Base-by-base conservation (phyloP, 1,140 invertebrate genomes). In the Stratiolaelaps scimitus region DNA sequence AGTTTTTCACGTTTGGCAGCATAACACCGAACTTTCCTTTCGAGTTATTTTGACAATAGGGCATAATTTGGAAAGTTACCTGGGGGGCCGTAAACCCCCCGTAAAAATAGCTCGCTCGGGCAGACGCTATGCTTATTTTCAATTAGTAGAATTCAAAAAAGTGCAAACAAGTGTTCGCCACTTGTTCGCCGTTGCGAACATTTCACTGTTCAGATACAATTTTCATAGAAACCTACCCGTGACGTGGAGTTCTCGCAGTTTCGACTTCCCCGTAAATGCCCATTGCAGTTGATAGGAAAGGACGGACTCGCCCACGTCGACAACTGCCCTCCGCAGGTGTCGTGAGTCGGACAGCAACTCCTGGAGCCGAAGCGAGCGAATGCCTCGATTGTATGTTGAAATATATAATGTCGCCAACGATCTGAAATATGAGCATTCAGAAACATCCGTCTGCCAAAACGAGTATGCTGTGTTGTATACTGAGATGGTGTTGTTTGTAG, bases 221-320 rank as follows among this genome's bases (percentile, higher is more conserved):
- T 40, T n/a, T n/a, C n/a, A n/a, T 40, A 40, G 34, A 40, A 40
- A 23, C 53, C 34, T 26, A 60, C 53, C 53, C 1, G 53, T 60
- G 4, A 60, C 53, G 53, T 60, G 53, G 20, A 60, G 53, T 34
- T 60, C 53, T 19, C 53, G 53, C 15, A 60, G 53, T 34, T 60
- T 60, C 13, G 53, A 26, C 34, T 23, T 60, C 15, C 13, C 34
- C 26, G 17, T 34, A 34, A 60, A 60, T 19, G 53, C 53, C 53
- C 53, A 60, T 26, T 60, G 53, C 53, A 60, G 23, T 60, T 60
- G 53, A 60, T 60, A 60, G 15, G 53, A 60, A 34, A 60, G 53
- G 15, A 60, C 53, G 15, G 53, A 23, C 34, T 60, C 53, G 26
- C 53, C 53, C 13, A 60, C 53, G 17, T 60, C 53, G 2, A 60